Conservation (phyloP, 2,113 vertebrate genomes). For the Pluvialis apricaria region DNA sequence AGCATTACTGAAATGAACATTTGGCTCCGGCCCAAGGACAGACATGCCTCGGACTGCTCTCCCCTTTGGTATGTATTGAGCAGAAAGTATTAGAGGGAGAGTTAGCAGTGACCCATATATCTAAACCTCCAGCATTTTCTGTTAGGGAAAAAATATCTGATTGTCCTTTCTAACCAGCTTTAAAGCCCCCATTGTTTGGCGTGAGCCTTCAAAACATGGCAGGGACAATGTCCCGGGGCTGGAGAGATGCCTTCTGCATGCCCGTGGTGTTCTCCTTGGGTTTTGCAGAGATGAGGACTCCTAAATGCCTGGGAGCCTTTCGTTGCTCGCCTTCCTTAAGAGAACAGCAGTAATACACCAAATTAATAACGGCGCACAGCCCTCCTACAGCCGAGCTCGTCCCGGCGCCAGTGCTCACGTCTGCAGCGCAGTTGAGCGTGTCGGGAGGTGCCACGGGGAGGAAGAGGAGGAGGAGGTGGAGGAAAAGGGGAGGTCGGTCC, state of each 20-base stretch:
- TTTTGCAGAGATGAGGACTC: neutral
- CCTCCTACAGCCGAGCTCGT: neutral
- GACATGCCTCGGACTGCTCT: conserved; percentile 15
- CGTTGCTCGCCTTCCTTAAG: rapidly evolving
- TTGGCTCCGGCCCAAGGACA: conserved; percentile 18
- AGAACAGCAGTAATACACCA: rapidly evolving
- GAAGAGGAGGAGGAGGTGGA: neutral
- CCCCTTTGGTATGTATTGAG: conserved; percentile 28
- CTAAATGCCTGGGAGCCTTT: rapidly evolving
- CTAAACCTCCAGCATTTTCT: conserved; percentile 15
- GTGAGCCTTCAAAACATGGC: neutral
- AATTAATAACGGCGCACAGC: rapidly evolving
- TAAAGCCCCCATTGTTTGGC: neutral
- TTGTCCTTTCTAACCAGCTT: conserved; percentile 2
- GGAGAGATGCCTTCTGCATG: neutral
- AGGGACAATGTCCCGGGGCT: neutral
- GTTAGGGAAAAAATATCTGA: conserved; percentile 37
- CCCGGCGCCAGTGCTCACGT: neutral
- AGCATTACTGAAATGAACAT: conserved; percentile 24
- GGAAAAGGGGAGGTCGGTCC: neutral
- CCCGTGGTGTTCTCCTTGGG: neutral
- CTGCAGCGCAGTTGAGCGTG: rapidly evolving
- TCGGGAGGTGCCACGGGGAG: rapidly evolving
- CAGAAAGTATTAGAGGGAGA: conserved; percentile 35
- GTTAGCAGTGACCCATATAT: conserved; percentile 31